Percentiles rank a stretch among this genome's conserved stretches.
Conservation (phyloP, 2,113 vertebrate genomes). For the Serilophus lunatus region DNA sequence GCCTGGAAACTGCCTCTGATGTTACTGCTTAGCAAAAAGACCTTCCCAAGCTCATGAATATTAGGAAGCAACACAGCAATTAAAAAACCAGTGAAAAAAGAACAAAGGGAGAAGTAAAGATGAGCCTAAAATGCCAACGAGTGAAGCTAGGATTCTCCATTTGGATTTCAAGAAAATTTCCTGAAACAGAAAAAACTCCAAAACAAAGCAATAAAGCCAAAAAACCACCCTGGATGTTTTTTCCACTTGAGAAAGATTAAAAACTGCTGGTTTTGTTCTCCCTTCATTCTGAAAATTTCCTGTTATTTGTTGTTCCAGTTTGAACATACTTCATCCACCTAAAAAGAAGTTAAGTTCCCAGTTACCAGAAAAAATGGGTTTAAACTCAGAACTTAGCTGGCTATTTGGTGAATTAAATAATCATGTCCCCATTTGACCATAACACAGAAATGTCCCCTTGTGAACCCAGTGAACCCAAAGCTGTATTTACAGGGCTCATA, state of each 20-base stretch:
- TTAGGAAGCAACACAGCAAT: neutral
- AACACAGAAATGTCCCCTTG: neutral
- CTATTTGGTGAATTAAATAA: neutral
- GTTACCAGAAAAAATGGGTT: neutral
- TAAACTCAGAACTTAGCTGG: neutral
- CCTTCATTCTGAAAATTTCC: neutral
- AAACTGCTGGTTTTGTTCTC: neutral
- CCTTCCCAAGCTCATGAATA: neutral
- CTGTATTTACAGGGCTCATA: neutral
- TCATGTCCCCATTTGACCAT: neutral
- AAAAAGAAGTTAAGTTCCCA: neutral
- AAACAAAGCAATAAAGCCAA: neutral
- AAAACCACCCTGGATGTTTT: neutral
- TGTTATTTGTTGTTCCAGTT: neutral
- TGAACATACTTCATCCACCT: neutral
- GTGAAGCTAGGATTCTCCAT: neutral
- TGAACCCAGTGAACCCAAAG: neutral
- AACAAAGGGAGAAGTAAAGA: neutral
- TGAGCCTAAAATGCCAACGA: neutral
- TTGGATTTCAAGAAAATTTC: neutral
- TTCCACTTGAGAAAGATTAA: neutral
- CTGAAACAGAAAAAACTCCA: rapidly evolving
- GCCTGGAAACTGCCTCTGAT: neutral
- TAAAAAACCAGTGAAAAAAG: neutral
- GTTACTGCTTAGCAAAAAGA: neutral